Evolutionary conservation across 2,113 vertebrate genomes (phyloP).

Genomic region (Peromyscus californicus): DNA sequence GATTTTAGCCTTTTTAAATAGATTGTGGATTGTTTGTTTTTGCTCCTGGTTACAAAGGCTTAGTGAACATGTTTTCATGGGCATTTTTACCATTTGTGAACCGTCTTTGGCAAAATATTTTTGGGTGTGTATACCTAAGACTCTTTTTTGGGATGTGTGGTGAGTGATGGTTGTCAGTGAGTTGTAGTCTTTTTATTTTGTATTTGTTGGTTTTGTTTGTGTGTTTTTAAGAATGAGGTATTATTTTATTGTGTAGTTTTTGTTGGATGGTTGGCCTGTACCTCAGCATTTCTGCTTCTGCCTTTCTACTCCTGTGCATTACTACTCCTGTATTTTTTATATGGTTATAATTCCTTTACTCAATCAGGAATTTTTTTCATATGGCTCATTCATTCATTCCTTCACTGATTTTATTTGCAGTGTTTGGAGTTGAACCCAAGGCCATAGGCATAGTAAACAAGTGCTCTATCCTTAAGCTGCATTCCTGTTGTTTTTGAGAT

Average conservation of each 20-base stretch:
- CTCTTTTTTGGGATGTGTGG: background rate
- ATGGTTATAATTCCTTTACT: background rate
- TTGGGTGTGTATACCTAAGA: background rate
- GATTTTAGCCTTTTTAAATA: slow-evolving; percentile 41
- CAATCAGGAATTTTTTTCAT: background rate
- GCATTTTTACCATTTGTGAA: background rate
- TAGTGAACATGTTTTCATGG: slow-evolving; percentile 32
- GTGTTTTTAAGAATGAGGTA: background rate
- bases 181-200: background rate
- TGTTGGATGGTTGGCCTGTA: background rate
- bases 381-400: background rate
- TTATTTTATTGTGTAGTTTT: background rate
- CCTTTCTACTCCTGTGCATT: background rate
- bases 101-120: slow-evolving; percentile 21
- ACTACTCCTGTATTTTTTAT: background rate
- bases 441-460: background rate
- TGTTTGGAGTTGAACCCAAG: background rate
- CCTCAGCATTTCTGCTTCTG: background rate
- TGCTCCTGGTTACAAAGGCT: slow-evolving; percentile 43
- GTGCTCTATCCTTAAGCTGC: background rate
- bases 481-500: background rate
- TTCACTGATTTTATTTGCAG: background rate
- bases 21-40: background rate
- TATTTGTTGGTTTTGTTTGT: background rate
- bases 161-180: background rate